Evolutionary conservation across 1,140 invertebrate genomes (phyloP).

Genomic region (Drosophila suzukii): DNA sequence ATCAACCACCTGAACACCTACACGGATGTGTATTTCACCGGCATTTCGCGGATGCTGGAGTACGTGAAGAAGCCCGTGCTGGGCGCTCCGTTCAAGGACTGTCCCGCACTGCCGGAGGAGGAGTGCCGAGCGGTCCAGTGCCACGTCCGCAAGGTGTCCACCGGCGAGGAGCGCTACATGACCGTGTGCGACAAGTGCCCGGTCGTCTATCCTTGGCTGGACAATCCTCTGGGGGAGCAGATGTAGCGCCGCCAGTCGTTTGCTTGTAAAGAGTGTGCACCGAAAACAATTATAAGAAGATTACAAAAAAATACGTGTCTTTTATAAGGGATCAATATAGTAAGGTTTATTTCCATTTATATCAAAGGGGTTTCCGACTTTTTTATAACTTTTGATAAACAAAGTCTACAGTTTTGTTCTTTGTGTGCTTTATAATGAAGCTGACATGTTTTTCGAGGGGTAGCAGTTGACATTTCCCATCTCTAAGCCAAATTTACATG

Average conservation of each 20-base stretch:
- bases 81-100: slow-evolving; percentile 67
- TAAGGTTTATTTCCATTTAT: too few species aligned
- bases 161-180: slow-evolving; percentile 82
- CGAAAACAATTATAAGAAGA: slow-evolving; percentile 16
- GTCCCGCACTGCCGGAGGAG: slow-evolving; percentile 49
- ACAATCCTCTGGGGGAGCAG: slow-evolving; percentile 81
- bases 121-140: slow-evolving; percentile 71
- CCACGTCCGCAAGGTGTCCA: slow-evolving; percentile 71
- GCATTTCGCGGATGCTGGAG: slow-evolving; percentile 69
- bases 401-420: not conserved
- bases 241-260: slow-evolving; percentile 24
- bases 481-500: slow-evolving; percentile 55
- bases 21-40: slow-evolving; percentile 86
- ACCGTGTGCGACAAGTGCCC: slow-evolving; percentile 84
- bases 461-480: slow-evolving; percentile 10
- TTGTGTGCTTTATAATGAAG: slow-evolving; percentile 31
- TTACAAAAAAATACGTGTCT: too few species aligned
- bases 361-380: not conserved
- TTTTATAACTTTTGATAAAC: not conserved
- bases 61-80: slow-evolving; percentile 70
- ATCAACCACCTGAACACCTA: slow-evolving; percentile 84
- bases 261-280: slow-evolving; percentile 34
- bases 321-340: too few species aligned
- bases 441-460: slow-evolving; percentile 28
- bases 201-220: slow-evolving; percentile 84